Conservation (phyloP, 1,140 invertebrate genomes). For the Saccostrea cuccullata region DNA sequence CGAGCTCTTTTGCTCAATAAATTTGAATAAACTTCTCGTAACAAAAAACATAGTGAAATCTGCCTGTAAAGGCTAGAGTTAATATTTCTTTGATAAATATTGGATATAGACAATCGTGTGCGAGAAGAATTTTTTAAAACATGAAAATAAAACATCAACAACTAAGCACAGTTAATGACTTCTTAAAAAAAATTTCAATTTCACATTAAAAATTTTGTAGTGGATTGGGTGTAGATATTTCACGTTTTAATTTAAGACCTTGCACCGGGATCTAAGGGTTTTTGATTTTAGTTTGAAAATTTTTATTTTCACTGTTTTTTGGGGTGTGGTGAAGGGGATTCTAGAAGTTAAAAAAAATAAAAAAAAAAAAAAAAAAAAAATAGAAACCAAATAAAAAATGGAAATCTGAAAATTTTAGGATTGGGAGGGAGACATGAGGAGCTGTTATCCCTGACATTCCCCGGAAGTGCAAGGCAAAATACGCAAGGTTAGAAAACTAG, state of each 20-base stretch:
- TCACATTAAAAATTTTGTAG: neutral
- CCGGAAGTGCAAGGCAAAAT: conserved; percentile 48
- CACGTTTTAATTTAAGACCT: neutral
- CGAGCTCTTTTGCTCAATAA: conserved; percentile 19
- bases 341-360: neutral
- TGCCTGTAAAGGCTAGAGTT: neutral
- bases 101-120: neutral
- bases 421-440: conserved; percentile 44
- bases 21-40: neutral
- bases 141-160: no score
- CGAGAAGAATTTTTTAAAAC: no score
- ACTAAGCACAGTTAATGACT: no score
- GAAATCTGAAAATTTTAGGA: conserved; percentile 34
- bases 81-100: neutral
- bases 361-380: neutral
- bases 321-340: neutral
- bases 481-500: conserved; percentile 50
- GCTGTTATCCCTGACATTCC: conserved; percentile 52
- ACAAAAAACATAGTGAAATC: neutral
- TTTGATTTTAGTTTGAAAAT: neutral
- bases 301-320: neutral
- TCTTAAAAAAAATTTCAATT: neutral
- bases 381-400: neutral
- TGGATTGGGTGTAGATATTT: neutral
- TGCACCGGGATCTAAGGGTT: neutral